Conservation (phyloP, 2,888 invertebrate genomes). For the Nycteola revayana region DNA sequence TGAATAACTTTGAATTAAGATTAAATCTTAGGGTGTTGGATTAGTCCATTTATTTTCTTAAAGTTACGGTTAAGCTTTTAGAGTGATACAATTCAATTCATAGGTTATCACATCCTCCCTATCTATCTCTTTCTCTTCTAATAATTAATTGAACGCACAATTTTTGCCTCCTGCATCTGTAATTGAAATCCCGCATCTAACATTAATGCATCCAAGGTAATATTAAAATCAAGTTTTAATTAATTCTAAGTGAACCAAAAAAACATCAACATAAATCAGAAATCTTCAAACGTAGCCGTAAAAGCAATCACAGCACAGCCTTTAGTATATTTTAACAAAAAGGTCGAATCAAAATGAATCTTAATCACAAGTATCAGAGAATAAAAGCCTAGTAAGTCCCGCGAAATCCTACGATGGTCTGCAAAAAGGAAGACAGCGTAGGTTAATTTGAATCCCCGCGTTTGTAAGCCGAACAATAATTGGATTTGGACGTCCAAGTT, state of each 20-base stretch:
- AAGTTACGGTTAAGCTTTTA: background rate
- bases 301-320: constrained; percentile 30
- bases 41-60: constrained; percentile 5
- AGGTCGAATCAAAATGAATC: constrained; percentile 53
- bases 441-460: constrained; percentile 73
- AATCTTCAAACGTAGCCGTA: constrained; percentile 33
- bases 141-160: too few relatives aligned
- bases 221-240: constrained; percentile 6
- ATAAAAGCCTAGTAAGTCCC: constrained; percentile 44
- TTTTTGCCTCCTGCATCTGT: too few relatives aligned
- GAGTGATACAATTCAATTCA: too few relatives aligned
- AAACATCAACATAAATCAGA: constrained; percentile 30
- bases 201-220: too few relatives aligned
- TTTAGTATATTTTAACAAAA: constrained; percentile 32
- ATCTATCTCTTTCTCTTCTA: too few relatives aligned
- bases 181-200: too few relatives aligned
- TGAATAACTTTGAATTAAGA: constrained; percentile 13
- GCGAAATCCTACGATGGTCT: constrained; percentile 48
- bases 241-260: constrained; percentile 23
- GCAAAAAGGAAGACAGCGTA: constrained; percentile 61
- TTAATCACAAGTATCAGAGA: constrained; percentile 57
- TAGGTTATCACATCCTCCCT: too few relatives aligned
- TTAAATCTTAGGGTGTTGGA: constrained; percentile 8
- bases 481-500: constrained; percentile 76
- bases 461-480: constrained; percentile 72